phyloP scores from a whole-genome alignment of 2,797 vertebrate genomes.

The Mormyrus proboscirostris region DNA sequence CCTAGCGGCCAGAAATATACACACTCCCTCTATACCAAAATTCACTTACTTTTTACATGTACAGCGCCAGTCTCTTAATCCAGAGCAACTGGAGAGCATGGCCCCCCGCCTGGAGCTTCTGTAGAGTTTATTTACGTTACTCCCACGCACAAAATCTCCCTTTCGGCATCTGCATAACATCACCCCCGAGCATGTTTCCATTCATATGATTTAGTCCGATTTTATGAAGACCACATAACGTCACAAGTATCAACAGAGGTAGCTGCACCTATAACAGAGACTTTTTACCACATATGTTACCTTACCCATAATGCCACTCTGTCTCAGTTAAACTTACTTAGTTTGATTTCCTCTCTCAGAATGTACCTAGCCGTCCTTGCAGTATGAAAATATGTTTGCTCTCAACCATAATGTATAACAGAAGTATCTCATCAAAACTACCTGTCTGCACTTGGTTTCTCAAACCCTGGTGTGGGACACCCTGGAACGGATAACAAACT shows the following conservation, averaged over 20 bases:
- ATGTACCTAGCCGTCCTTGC: background rate
- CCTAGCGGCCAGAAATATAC: background rate
- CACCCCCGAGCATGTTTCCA: background rate
- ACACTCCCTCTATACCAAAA: background rate
- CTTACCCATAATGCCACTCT: background rate
- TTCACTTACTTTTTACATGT: background rate
- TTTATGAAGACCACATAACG: background rate
- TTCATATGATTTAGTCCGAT: background rate
- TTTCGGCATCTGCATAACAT: background rate
- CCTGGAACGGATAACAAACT: background rate
- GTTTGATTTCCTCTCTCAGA: background rate
- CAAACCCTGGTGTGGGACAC: background rate
- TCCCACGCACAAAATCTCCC: background rate
- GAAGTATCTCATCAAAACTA: background rate
- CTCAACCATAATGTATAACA: background rate
- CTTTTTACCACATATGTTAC: background rate
- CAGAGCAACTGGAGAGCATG: background rate
- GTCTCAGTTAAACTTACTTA: background rate
- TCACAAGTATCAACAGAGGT: background rate
- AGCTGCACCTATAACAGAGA: background rate
- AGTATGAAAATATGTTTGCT: background rate
- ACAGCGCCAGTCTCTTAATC: background rate
- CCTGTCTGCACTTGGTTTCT: background rate
- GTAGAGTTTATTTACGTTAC: background rate
- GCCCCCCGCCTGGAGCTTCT: background rate